Conservation (phyloP, 2,888 invertebrate species). For the Andricus quercusramuli region DNA sequence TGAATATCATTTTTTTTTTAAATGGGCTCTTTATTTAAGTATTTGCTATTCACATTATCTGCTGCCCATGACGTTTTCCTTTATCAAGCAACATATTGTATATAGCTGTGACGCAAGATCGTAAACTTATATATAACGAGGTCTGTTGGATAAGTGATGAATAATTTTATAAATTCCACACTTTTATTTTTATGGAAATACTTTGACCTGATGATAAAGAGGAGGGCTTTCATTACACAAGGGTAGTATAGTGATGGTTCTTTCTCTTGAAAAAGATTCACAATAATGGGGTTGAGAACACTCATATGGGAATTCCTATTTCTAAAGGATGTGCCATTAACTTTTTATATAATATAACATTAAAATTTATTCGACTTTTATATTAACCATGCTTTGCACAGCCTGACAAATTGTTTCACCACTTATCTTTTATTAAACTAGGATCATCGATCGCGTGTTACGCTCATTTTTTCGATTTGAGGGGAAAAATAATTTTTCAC, state of each 20-base stretch:
- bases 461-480: no score
- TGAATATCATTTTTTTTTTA: slow-evolving; percentile 11
- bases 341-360: neutral
- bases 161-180: slow-evolving; percentile 9
- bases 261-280: neutral
- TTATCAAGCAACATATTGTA: neutral
- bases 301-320: neutral
- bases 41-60: slow-evolving; percentile 8
- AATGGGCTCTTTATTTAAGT: slow-evolving; percentile 9
- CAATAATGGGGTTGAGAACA: neutral
- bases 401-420: no score
- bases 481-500: no score
- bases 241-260: neutral
- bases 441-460: no score
- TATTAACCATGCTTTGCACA: no score
- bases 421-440: no score
- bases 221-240: neutral
- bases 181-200: slow-evolving; percentile 5
- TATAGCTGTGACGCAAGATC: neutral
- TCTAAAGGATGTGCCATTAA: neutral
- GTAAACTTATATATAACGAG: slow-evolving; percentile 12
- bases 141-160: slow-evolving; percentile 8
- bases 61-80: neutral
- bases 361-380: neutral
- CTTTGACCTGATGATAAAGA: slow-evolving; percentile 10